phyloP scores from a whole-genome alignment of 2,113 vertebrate species.

The Tursiops truncatus region DNA sequence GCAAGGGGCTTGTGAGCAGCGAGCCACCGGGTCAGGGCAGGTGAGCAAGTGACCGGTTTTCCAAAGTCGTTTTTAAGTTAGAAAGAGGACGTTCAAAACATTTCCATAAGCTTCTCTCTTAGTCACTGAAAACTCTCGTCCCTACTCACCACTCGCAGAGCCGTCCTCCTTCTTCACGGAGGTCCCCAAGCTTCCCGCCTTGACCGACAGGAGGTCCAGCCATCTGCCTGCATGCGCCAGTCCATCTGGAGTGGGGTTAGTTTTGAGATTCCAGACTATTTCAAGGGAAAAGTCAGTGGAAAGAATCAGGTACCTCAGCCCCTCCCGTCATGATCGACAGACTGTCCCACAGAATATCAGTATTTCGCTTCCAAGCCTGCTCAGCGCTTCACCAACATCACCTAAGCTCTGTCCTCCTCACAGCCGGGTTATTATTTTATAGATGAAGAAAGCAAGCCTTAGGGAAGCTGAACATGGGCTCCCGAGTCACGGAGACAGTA shows the following conservation, averaged over 20 bases:
- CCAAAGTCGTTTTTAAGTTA: background rate
- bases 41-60: background rate
- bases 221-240: too few species aligned
- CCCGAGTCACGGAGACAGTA: background rate
- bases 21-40: background rate
- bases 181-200: background rate
- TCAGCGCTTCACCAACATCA: background rate
- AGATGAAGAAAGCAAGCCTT: background rate
- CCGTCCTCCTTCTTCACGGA: background rate
- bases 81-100: background rate
- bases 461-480: background rate
- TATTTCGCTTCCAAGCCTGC: background rate
- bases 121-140: background rate
- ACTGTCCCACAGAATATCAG: background rate
- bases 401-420: background rate
- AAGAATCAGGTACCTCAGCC: background rate
- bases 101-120: background rate
- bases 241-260: background rate
- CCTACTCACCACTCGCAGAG: background rate
- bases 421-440: background rate
- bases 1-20: background rate
- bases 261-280: background rate
- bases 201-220: background rate
- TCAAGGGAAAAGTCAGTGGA: background rate
- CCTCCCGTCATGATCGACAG: background rate